These are phyloP conservation scores for Callorhinus ursinus DNA, from an alignment of 2,113 vertebrate genomes.

Conservation along the genomic window DNA sequence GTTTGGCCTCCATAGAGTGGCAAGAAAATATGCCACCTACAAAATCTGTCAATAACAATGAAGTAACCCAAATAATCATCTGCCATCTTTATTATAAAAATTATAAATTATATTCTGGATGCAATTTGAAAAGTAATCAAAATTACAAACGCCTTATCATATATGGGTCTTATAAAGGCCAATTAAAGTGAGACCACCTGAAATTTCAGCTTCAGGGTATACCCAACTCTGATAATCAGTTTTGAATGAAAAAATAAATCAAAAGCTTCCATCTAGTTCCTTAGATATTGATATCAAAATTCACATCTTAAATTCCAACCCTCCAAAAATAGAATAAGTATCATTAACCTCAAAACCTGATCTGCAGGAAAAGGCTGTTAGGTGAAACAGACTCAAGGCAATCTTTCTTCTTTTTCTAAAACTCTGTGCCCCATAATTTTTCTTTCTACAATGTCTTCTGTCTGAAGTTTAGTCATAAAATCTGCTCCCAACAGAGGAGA, in stretches of 20 bases:
- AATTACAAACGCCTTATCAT: not conserved
- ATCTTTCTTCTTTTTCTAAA: not conserved
- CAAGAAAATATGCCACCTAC: not conserved
- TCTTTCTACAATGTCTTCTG: not conserved
- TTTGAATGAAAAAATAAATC: not conserved
- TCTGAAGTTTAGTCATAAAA: constrained; percentile 34
- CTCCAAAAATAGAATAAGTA: not conserved
- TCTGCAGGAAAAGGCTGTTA: not conserved
- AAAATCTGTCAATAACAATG: not conserved
- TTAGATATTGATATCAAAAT: not conserved
- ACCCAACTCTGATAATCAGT: not conserved
- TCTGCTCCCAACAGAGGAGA: not conserved
- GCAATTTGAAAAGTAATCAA: not conserved
- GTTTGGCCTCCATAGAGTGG: not conserved
- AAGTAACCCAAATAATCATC: not conserved
- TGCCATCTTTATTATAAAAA: not conserved
- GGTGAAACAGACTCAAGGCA: not conserved
- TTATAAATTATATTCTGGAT: not conserved
- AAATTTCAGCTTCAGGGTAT: not conserved
- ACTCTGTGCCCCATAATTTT: not conserved
- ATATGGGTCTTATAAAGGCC: not conserved
- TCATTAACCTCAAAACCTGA: not conserved
- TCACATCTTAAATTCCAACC: not conserved
- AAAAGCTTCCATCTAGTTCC: not conserved
- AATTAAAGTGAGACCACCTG: not conserved